phyloP scores from a whole-genome alignment of 2,113 vertebrate species.

The Larimichthys crocea region DNA sequence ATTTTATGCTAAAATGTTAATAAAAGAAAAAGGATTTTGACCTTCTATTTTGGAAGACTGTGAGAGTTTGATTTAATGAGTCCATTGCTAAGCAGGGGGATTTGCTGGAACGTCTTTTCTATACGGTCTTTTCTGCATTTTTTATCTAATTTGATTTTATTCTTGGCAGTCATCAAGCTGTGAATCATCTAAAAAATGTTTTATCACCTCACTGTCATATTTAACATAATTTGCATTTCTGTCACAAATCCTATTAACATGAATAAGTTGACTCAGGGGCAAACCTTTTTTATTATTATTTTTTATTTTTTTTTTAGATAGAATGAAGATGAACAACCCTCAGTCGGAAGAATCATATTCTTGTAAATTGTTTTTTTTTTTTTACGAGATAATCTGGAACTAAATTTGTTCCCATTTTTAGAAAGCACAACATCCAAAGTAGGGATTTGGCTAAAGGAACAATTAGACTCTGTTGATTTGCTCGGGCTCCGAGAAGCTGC shows the following conservation, averaged over 20 bases:
- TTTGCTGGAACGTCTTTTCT: slow-evolving; percentile 19
- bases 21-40: neutral
- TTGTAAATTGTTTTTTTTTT: neutral
- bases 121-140: slow-evolving; percentile 17
- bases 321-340: slow-evolving; percentile 16
- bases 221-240: slow-evolving; percentile 44
- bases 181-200: slow-evolving; percentile 54
- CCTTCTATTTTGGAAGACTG: neutral
- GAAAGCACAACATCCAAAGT: neutral
- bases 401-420: slow-evolving; percentile 3
- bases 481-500: too few relatives aligned
- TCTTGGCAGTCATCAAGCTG: slow-evolving; percentile 35
- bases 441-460: slow-evolving; percentile 15
- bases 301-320: slow-evolving; percentile 34
- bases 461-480: neutral
- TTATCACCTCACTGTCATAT: slow-evolving; percentile 45
- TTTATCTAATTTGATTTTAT: slow-evolving; percentile 39
- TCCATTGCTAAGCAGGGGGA: neutral
- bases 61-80: neutral
- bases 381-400: slow-evolving; percentile 19
- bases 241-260: slow-evolving; percentile 62
- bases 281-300: slow-evolving; percentile 31
- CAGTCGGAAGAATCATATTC: slow-evolving; percentile 18
- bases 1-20: neutral
- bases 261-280: slow-evolving; percentile 45